Evolutionary conservation across 1,140 invertebrate species (phyloP).

Genomic region (Manduca sexta): DNA sequence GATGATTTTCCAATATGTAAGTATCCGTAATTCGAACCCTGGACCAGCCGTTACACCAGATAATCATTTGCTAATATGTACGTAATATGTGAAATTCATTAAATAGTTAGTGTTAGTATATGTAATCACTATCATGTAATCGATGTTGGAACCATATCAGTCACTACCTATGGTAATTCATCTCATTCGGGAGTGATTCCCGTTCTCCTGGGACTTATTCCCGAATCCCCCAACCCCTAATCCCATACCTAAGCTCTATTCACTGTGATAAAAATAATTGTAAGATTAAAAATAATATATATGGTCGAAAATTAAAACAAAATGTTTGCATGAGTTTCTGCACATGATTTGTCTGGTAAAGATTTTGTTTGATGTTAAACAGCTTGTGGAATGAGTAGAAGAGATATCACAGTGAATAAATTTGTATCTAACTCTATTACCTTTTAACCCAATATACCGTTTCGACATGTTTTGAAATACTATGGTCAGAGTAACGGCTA

Average conservation of each 20-base stretch:
- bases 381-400: not conserved
- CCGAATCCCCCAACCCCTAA: not conserved
- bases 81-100: too few relatives aligned
- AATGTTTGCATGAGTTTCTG: conserved; percentile 12
- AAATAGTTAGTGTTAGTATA: conserved; percentile 4
- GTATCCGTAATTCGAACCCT: too few relatives aligned
- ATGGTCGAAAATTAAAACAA: conserved; percentile 10
- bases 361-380: not conserved
- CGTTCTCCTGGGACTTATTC: not conserved
- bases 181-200: not conserved
- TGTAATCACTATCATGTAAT: conserved; percentile 2
- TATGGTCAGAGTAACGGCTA: too few relatives aligned
- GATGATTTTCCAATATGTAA: too few relatives aligned
- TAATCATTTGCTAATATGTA: too few relatives aligned
- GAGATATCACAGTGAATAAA: conserved; percentile 45
- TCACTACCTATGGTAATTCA: conserved; percentile 1
- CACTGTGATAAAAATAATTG: conserved; percentile 49
- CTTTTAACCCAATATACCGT: conserved; percentile 10
- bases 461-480: conserved; percentile 2
- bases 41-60: too few relatives aligned
- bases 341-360: conserved; percentile 3
- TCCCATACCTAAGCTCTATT: conserved; percentile 38
- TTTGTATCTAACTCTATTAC: conserved; percentile 8
- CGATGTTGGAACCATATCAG: not conserved
- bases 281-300: conserved; percentile 13